phyloP scores from a whole-genome alignment of 2,113 vertebrate genomes.

The Promerops cafer region DNA sequence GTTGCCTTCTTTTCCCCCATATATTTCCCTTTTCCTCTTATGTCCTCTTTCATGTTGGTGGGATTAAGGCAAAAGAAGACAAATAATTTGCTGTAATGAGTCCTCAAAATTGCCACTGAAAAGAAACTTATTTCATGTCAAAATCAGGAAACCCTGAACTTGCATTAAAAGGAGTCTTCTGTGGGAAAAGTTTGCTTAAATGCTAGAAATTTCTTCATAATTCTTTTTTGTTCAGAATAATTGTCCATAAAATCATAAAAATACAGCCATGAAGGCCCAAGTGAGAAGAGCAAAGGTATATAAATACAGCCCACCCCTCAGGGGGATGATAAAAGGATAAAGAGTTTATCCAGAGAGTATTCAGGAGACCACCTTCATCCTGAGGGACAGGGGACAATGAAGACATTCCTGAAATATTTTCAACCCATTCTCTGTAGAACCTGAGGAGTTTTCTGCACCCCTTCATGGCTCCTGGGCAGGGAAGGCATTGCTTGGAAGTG shows the following conservation, averaged over 20 bases:
- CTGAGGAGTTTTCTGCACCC: not conserved
- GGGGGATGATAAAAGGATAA: not conserved
- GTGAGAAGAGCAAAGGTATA: not conserved
- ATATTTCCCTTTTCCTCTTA: not conserved
- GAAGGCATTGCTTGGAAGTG: too few relatives aligned
- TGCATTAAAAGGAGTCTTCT: not conserved
- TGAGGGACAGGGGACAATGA: not conserved
- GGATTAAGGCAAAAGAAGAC: not conserved
- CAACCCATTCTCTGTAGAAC: not conserved
- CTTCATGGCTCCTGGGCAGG: not conserved
- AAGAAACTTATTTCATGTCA: not conserved
- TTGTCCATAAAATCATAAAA: not conserved
- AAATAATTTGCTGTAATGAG: not conserved
- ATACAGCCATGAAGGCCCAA: rapidly evolving
- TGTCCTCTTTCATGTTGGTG: not conserved
- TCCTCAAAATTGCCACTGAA: not conserved
- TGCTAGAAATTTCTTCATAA: not conserved
- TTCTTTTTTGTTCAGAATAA: not conserved
- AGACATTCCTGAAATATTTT: not conserved
- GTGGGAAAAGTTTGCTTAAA: not conserved
- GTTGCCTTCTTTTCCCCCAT: not conserved
- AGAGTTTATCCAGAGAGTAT: not conserved
- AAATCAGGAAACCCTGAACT: not conserved
- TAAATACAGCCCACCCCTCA: not conserved
- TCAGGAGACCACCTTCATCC: not conserved